Evolutionary conservation across 2,797 vertebrate species (phyloP), one percentile per base, ranked within the genome.

Genomic region (Rhincodon typus): DNA sequence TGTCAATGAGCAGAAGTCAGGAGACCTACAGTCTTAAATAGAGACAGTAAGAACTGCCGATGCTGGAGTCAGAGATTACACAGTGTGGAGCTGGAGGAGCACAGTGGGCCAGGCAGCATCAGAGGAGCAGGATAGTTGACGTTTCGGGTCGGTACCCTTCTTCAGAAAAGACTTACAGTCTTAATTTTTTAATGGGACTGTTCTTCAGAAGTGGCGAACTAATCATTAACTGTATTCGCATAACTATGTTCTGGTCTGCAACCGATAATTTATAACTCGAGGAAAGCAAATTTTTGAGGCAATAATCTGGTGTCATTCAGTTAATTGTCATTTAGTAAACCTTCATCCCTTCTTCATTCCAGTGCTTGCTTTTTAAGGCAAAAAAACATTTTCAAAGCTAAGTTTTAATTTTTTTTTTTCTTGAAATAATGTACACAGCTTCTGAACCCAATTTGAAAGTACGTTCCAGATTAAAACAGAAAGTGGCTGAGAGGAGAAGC

Each of bases 391-490:
- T 50, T 50, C 70, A 95, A 77, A 95, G 15, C 94, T 77, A 95
- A 74, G 25, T 46, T 46, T 94, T 42, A 66, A 23, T 66, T 69
- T 12, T 30, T 72, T 30, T 72, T 95, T 74, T 74, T 70, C 42
- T 72, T 94, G 42, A 72, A 50, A 77, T 95, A 72, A 72, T 77
- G 53, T 72, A 77, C 74, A 38, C 96, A 98, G 98, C 98, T 90
- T 99, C 98, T 0, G 98, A 99, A 96, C 98, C 98, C 97, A 98
- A 98, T 97, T 97, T 98, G 97, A 99, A 98, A 97, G 98, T 99
- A 70, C 98, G 99, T 72, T 99, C 98, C 0, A 98, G 98, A 96
- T 98, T 99, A 98, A 99, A 99, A 97, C 99, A 99, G 97, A 99
- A 99, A 97, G 99, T 99, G 96, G 98, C 98, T 0, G 98, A 99